phyloP scores from a whole-genome alignment of 1,140 invertebrate genomes.

The Drosophila serrata region DNA sequence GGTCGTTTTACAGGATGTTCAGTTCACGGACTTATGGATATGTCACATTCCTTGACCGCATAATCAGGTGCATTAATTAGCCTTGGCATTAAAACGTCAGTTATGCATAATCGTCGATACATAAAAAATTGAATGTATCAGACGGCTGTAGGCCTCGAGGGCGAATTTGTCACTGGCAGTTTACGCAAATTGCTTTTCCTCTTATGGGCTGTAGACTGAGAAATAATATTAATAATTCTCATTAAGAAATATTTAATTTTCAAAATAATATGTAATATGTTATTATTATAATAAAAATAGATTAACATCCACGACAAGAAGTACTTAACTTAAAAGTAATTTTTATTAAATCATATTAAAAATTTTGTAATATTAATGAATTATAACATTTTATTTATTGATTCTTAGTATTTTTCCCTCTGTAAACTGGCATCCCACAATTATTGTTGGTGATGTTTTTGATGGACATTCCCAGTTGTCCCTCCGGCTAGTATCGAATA shows the following conservation, averaged over 20 bases:
- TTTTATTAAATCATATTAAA: no score
- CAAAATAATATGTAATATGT: no score
- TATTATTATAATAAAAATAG: no score
- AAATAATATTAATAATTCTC: background rate
- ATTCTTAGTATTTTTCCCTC: background rate
- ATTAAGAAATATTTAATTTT: background rate
- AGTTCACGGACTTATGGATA: constrained; percentile 53
- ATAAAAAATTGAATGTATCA: background rate
- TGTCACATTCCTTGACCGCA: constrained; percentile 60
- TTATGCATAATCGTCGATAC: constrained; percentile 16
- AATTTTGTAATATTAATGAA: no score
- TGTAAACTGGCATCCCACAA: constrained; percentile 21
- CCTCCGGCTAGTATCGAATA: background rate
- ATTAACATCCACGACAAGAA: no score
- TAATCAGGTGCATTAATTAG: constrained; percentile 59
- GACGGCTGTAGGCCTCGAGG: constrained; percentile 11
- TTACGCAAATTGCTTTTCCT: constrained; percentile 79
- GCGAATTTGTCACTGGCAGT: constrained; percentile 73
- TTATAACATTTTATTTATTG: background rate
- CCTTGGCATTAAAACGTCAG: constrained; percentile 22
- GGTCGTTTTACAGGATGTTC: constrained; percentile 26
- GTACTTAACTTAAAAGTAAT: no score
- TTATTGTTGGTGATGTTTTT: constrained; percentile 61
- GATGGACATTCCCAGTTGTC: constrained; percentile 68
- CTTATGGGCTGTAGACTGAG: constrained; percentile 42